Conservation (phyloP, 2,113 vertebrate genomes). For the Nothocercus nigrocapillus region DNA sequence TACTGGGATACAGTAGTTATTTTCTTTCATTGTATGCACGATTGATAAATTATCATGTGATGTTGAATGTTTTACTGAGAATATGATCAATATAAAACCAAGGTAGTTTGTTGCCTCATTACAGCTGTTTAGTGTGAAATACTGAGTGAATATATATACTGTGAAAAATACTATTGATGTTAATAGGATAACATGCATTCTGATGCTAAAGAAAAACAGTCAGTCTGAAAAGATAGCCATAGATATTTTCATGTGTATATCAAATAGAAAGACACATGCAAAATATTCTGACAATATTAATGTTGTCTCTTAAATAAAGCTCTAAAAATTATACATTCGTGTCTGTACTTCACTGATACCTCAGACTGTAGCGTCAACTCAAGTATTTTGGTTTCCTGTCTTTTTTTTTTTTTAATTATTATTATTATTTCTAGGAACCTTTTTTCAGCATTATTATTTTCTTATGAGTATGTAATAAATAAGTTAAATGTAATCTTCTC, state of each 20-base stretch:
- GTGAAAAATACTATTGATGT: background rate
- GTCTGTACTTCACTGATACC: background rate
- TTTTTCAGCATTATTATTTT: background rate
- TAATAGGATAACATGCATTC: background rate
- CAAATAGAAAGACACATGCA: background rate
- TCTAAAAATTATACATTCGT: background rate
- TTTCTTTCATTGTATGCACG: background rate
- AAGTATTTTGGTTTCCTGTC: background rate
- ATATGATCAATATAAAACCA: background rate
- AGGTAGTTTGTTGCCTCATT: background rate
- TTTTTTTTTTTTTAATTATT: background rate
- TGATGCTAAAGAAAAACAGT: background rate
- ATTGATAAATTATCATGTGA: background rate
- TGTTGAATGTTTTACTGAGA: background rate
- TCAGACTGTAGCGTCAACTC: background rate
- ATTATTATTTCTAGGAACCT: background rate
- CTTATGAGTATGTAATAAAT: background rate
- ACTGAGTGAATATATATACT: background rate
- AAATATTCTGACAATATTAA: background rate
- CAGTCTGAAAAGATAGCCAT: background rate
- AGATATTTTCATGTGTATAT: background rate
- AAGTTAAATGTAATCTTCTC: background rate
- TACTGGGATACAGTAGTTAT: constrained; percentile 5
- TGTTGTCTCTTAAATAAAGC: background rate
- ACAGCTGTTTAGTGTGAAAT: background rate